Evolutionary conservation across 2,113 vertebrate species (phyloP).

Genomic region (Coturnix japonica): DNA sequence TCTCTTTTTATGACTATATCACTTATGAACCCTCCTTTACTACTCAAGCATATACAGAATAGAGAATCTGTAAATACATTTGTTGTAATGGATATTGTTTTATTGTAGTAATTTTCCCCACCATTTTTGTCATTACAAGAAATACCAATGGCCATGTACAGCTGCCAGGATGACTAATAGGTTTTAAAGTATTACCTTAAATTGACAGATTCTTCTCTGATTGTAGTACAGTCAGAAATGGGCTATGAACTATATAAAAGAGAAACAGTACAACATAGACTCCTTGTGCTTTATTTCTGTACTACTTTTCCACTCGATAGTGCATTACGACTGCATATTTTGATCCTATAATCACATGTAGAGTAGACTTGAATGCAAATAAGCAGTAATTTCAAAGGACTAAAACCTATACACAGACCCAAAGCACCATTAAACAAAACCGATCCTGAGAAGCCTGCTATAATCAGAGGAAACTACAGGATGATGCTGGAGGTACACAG

Average conservation of each 20-base stretch:
- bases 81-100: background rate
- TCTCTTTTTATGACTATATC: background rate
- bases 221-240: background rate
- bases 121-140: background rate
- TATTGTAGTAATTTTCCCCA: background rate
- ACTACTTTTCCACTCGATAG: background rate
- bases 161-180: background rate
- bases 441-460: background rate
- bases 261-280: background rate
- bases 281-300: background rate
- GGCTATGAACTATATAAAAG: background rate
- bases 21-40: background rate
- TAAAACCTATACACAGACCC: background rate
- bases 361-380: background rate
- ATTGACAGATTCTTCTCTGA: background rate
- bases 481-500: background rate
- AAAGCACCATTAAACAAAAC: fast-evolving
- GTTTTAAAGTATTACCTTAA: background rate
- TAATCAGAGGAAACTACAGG: background rate
- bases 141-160: background rate
- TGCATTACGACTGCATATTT: background rate
- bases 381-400: background rate
- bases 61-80: background rate
- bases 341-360: background rate
- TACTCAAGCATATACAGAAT: background rate